Conservation (phyloP, 2,113 vertebrate species). For the Hippocampus mohnikei region DNA sequence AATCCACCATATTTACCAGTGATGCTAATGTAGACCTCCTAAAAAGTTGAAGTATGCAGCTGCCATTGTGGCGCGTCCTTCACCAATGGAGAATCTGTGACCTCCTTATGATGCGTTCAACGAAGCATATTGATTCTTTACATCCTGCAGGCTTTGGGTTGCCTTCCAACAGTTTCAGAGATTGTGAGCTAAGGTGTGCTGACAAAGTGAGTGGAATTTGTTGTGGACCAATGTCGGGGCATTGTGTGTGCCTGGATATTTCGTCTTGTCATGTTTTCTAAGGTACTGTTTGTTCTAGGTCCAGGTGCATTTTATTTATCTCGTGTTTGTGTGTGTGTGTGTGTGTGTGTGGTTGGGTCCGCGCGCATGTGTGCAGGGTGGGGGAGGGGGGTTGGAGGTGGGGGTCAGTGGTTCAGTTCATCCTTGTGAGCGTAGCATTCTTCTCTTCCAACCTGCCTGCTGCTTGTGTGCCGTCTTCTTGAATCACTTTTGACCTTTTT, state of each 20-base stretch:
- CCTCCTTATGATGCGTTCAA: conserved; percentile 44
- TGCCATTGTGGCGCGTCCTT: not conserved
- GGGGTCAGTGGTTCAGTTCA: not conserved
- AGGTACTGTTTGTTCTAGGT: not conserved
- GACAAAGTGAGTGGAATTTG: not conserved
- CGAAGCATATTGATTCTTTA: conserved; percentile 47
- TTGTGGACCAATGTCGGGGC: not conserved
- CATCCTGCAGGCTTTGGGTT: conserved; percentile 32
- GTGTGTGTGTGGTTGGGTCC: too few relatives aligned
- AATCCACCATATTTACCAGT: too few relatives aligned
- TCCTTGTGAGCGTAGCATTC: not conserved
- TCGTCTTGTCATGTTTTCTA: not conserved
- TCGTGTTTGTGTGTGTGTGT: not conserved
- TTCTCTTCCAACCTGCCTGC: not conserved
- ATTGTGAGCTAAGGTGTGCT: not conserved
- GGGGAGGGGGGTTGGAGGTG: too few relatives aligned
- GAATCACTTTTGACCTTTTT: not conserved
- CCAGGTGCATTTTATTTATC: not conserved
- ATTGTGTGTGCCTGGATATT: not conserved
- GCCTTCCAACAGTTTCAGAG: conserved; percentile 19
- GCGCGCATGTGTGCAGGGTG: too few relatives aligned
- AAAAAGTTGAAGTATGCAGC: not conserved
- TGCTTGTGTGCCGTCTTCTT: not conserved
- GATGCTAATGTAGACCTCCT: not conserved
- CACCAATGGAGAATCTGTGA: conserved; percentile 53